Conservation (phyloP, 2,113 vertebrate species). For the Callospermophilus lateralis region DNA sequence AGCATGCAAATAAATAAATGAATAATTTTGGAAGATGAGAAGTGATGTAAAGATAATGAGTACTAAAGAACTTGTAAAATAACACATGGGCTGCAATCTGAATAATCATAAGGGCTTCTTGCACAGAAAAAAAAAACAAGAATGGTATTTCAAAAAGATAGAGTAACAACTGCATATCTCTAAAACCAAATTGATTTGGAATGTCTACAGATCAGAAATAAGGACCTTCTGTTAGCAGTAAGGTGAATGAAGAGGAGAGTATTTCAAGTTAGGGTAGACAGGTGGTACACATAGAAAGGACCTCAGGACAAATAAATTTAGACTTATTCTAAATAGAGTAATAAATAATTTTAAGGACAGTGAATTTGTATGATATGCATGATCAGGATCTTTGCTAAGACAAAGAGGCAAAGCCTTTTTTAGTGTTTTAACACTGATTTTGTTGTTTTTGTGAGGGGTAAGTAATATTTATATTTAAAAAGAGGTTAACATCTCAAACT, state of each 20-base stretch:
- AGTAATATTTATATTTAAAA: not conserved
- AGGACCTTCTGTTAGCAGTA: not conserved
- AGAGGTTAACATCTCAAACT: not conserved
- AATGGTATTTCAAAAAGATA: not conserved
- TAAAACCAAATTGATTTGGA: not conserved
- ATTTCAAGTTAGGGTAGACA: not conserved
- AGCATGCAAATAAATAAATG: constrained; percentile 15
- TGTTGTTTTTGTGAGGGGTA: not conserved
- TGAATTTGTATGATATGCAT: not conserved
- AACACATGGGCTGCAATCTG: not conserved
- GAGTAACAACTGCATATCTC: not conserved
- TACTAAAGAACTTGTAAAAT: not conserved
- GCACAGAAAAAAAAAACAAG: not conserved
- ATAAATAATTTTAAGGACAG: not conserved
- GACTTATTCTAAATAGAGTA: not conserved
- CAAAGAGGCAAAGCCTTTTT: not conserved
- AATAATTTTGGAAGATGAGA: not conserved
- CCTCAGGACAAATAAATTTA: not conserved
- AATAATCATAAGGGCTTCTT: not conserved
- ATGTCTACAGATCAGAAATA: not conserved
- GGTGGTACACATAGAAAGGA: not conserved
- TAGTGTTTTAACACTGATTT: not conserved
- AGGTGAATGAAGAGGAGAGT: not conserved
- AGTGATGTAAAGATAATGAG: not conserved
- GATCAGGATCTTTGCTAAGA: not conserved